Conservation (phyloP, 23 tunicate species). For the Styela plicata region DNA sequence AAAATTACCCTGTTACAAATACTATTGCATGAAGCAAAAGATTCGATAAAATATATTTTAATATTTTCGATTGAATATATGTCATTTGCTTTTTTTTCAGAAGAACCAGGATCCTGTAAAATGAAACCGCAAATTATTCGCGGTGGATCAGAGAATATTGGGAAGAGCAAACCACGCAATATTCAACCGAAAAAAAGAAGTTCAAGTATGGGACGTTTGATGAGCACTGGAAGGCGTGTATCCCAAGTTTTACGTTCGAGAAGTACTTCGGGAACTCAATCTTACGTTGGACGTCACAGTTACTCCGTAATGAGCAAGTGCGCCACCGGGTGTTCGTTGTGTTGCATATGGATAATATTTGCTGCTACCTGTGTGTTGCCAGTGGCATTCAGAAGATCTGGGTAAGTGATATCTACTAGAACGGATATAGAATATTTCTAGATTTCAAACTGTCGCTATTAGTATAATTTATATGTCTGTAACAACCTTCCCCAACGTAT, state of each 20-base stretch:
- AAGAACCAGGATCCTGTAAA: not conserved
- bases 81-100: conserved; percentile 10
- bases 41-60: too few relatives aligned
- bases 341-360: conserved; percentile 41
- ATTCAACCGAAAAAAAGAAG: not conserved
- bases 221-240: conserved; percentile 4
- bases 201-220: conserved; percentile 10
- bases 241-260: conserved; percentile 42
- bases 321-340: conserved; percentile 31
- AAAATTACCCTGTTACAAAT: too few relatives aligned
- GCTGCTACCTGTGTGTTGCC: conserved; percentile 42
- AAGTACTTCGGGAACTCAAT: conserved; percentile 15
- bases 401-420: too few relatives aligned
- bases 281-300: conserved; percentile 85
- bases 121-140: conserved; percentile 6
- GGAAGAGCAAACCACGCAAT: not conserved
- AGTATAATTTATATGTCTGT: too few relatives aligned
- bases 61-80: too few relatives aligned
- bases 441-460: too few relatives aligned
- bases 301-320: conserved; percentile 63
- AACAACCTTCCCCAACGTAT: too few relatives aligned
- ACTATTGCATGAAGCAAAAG: too few relatives aligned
- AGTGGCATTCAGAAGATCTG: conserved; percentile 15
- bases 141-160: not conserved
- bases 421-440: too few relatives aligned